Evolutionary conservation across 2,113 vertebrate species (phyloP).

Genomic region (Eurypyga helias): DNA sequence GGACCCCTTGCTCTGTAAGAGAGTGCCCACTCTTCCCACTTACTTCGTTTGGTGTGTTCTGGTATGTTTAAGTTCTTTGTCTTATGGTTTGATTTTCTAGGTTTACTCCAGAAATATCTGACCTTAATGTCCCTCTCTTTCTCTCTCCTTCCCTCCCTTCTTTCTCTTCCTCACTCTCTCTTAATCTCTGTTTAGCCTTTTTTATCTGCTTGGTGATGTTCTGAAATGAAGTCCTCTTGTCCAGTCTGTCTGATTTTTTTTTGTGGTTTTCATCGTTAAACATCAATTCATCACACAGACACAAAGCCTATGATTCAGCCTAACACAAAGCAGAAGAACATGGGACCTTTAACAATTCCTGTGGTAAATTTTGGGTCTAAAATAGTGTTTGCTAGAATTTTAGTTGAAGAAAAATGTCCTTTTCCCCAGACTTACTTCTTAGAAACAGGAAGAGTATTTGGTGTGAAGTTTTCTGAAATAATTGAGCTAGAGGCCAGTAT

Average conservation of each 20-base stretch:
- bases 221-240: neutral
- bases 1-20: neutral
- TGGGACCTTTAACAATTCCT: neutral
- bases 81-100: neutral
- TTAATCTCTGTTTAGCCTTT: neutral
- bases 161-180: fast-evolving
- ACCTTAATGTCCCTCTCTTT: neutral
- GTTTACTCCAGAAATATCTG: neutral
- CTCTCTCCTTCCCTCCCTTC: neutral
- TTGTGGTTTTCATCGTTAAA: neutral
- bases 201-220: neutral
- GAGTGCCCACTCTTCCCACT: neutral
- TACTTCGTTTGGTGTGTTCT: neutral
- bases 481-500: neutral
- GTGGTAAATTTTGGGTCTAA: neutral
- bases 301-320: neutral
- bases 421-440: neutral
- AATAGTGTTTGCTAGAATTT: neutral
- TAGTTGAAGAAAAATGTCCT: neutral
- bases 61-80: neutral
- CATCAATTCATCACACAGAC: neutral
- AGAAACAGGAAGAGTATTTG: neutral
- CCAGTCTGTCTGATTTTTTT: neutral
- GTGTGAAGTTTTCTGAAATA: neutral
- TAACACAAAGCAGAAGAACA: too few species aligned